These are phyloP conservation scores for Oreochromis tanganicae DNA, from an alignment of 2,113 vertebrate species.

Conservation along the genomic window DNA sequence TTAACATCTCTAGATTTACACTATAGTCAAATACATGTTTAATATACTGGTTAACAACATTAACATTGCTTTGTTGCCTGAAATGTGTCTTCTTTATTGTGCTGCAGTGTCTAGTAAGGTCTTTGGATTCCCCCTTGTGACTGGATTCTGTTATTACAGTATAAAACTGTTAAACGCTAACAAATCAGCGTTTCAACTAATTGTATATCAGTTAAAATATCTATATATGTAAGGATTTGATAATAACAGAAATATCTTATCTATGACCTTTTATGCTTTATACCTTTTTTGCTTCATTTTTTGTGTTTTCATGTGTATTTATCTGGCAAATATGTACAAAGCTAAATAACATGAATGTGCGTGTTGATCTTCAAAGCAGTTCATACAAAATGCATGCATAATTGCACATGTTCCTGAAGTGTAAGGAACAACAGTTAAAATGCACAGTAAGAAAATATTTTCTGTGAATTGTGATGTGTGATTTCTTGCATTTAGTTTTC, in stretches of 20 bases:
- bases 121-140: constrained; percentile 1
- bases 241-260: too few relatives aligned
- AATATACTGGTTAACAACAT: background rate
- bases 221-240: too few relatives aligned
- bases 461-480: background rate
- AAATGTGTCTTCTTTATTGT: background rate
- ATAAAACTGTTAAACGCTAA: background rate
- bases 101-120: background rate
- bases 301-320: background rate
- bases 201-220: background rate
- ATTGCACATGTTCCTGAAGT: background rate
- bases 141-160: background rate
- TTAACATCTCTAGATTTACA: background rate
- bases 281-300: background rate
- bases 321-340: background rate
- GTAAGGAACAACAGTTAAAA: background rate
- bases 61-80: background rate
- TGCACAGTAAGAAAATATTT: background rate
- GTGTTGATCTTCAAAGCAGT: background rate
- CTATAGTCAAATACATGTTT: background rate
- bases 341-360: background rate
- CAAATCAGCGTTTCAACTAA: background rate
- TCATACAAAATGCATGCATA: background rate
- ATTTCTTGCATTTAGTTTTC: background rate
- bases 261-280: background rate